A percentile compares a stretch with the other conserved stretches of the same genome.
Evolutionary conservation across 2,888 invertebrate genomes (phyloP).

Genomic region (Pocota personata): DNA sequence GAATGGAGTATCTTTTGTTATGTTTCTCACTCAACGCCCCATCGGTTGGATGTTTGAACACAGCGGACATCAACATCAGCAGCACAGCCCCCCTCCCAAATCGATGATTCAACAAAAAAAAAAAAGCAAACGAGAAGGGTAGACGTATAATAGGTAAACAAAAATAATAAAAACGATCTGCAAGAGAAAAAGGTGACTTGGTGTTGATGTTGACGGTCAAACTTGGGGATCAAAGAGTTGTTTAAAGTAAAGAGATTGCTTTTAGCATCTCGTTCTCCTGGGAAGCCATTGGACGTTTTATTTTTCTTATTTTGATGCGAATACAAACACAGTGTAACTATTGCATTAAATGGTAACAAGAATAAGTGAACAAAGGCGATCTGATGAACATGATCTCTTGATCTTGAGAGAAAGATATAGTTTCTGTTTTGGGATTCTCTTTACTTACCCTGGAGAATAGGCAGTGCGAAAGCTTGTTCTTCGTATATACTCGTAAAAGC

Average conservation of each 20-base stretch:
- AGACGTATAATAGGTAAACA: constrained; percentile 53
- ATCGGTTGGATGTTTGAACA: constrained; percentile 70
- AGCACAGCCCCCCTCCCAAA: background rate
- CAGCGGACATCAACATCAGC: constrained; percentile 30
- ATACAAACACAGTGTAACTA: background rate
- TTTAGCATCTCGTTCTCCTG: constrained; percentile 51
- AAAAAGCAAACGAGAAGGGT: constrained; percentile 20
- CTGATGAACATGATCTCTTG: constrained; percentile 18
- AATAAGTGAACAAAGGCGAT: background rate
- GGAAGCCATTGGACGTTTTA: constrained; percentile 20
- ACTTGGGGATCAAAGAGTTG: constrained; percentile 64
- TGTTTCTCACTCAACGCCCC: constrained; percentile 61
- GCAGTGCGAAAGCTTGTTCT: constrained; percentile 10
- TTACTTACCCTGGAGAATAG: background rate
- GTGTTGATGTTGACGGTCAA: constrained; percentile 52
- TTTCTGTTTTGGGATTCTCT: background rate
- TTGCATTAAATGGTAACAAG: background rate
- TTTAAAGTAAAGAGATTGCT: constrained; percentile 54
- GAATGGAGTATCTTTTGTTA: constrained; percentile 48
- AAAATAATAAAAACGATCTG: constrained; percentile 39
- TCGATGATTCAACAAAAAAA: constrained; percentile 45
- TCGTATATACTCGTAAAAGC: background rate
- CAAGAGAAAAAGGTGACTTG: constrained; percentile 61
- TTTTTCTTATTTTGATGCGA: background rate
- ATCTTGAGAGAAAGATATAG: background rate